A percentile compares a stretch with the other conserved stretches of the same genome.
Evolutionary conservation across 2,797 vertebrate genomes (phyloP).

Genomic region (Molossus alvarezi): DNA sequence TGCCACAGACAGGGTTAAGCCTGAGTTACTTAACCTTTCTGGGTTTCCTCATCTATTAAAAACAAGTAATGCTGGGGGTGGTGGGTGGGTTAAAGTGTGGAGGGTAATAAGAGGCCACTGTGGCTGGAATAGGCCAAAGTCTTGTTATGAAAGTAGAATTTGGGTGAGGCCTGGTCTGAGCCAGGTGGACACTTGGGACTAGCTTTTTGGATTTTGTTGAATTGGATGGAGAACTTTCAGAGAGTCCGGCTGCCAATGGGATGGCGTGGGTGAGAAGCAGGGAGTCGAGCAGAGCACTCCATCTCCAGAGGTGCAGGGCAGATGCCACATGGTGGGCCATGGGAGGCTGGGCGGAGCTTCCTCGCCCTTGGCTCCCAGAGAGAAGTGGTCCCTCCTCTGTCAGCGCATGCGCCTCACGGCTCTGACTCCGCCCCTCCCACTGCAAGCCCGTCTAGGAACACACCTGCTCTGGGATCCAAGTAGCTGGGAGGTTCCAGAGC

Average conservation of each 20-base stretch:
- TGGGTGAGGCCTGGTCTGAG: not conserved
- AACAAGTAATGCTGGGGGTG: not conserved
- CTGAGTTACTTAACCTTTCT: slow-evolving; percentile 24
- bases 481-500: not conserved
- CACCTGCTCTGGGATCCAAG: slow-evolving; percentile 33
- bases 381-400: slow-evolving; percentile 8
- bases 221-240: not conserved
- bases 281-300: not conserved
- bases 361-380: not conserved
- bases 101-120: not conserved
- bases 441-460: slow-evolving; percentile 41
- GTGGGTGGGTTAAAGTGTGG: no score
- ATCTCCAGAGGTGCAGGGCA: not conserved
- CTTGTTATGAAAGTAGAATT: not conserved
- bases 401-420: not conserved
- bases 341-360: not conserved
- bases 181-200: not conserved
- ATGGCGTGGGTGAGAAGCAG: not conserved
- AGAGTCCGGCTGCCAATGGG: not conserved
- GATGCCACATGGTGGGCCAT: not conserved
- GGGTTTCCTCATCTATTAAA: slow-evolving; percentile 50
- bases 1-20: slow-evolving; percentile 27
- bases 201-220: not conserved
- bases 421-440: not conserved
- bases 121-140: not conserved